Conservation (phyloP, 2,113 vertebrate genomes). For the Galeopterus variegatus region DNA sequence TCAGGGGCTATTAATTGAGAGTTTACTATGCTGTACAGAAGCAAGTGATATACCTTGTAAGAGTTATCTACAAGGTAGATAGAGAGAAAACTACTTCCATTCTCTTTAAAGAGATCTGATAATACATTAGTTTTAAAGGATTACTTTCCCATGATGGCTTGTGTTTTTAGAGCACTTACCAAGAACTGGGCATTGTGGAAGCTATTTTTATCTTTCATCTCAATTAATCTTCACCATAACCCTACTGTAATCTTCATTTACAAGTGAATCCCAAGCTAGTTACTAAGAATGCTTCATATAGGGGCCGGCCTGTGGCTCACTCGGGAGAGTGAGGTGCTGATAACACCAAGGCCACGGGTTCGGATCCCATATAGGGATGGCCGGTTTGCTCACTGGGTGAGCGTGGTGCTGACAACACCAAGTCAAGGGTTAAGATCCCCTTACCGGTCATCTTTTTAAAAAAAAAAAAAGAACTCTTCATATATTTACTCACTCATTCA, state of each 20-base stretch:
- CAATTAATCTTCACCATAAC: not conserved
- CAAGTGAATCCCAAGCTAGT: constrained; percentile 54
- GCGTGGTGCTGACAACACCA: too few species aligned
- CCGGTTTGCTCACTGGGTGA: too few species aligned
- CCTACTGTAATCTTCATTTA: constrained; percentile 2
- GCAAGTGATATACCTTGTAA: not conserved
- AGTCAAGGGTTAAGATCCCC: too few species aligned
- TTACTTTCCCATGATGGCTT: not conserved
- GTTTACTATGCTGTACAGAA: constrained; percentile 37
- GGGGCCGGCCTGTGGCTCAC: too few species aligned
- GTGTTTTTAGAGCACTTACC: not conserved
- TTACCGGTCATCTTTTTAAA: too few species aligned
- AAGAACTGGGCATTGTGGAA: not conserved
- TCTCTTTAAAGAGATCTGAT: constrained; percentile 42
- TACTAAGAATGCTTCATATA: not conserved
- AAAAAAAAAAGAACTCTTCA: too few species aligned
- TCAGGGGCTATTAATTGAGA: not conserved
- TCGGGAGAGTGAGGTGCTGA: too few species aligned
- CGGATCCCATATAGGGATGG: too few species aligned
- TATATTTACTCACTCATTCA: constrained; percentile 26
- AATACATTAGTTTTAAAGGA: not conserved
- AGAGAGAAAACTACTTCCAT: not conserved
- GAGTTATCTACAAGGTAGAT: not conserved
- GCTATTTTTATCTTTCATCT: not conserved
- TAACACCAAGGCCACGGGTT: too few species aligned